These are phyloP conservation scores for Artemisiospiza belli DNA, from an alignment of 2,113 vertebrate genomes.

Conservation along the genomic window DNA sequence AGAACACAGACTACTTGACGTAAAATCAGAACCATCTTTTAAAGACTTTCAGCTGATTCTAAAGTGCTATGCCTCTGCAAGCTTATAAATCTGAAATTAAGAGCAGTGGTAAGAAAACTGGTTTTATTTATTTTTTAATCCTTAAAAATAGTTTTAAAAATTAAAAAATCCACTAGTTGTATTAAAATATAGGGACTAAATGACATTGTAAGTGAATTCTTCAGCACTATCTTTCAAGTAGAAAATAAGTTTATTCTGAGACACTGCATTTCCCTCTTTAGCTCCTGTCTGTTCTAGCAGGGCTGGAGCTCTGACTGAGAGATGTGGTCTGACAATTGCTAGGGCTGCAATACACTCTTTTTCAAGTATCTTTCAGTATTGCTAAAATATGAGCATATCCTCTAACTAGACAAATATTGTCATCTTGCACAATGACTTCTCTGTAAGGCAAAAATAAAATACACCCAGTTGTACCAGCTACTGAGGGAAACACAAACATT, in stretches of 20 bases:
- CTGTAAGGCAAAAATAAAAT: slow-evolving; percentile 2
- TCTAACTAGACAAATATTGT: neutral
- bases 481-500: neutral
- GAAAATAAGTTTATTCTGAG: slow-evolving; percentile 31
- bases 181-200: neutral
- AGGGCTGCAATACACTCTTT: neutral
- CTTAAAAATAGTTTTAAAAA: neutral
- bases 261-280: neutral
- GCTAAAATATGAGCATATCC: neutral
- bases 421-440: neutral
- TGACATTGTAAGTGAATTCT: neutral
- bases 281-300: slow-evolving; percentile 32
- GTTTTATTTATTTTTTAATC: neutral
- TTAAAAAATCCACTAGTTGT: neutral
- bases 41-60: neutral
- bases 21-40: neutral
- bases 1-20: neutral
- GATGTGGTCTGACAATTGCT: slow-evolving; percentile 41
- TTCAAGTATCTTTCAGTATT: neutral
- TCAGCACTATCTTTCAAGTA: neutral
- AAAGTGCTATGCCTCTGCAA: neutral
- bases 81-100: neutral
- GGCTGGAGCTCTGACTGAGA: slow-evolving; percentile 23
- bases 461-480: neutral
- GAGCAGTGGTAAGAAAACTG: neutral